Evolutionary conservation across 2,797 vertebrate species (phyloP).

Genomic region (Gymnothorax javanicus): DNA sequence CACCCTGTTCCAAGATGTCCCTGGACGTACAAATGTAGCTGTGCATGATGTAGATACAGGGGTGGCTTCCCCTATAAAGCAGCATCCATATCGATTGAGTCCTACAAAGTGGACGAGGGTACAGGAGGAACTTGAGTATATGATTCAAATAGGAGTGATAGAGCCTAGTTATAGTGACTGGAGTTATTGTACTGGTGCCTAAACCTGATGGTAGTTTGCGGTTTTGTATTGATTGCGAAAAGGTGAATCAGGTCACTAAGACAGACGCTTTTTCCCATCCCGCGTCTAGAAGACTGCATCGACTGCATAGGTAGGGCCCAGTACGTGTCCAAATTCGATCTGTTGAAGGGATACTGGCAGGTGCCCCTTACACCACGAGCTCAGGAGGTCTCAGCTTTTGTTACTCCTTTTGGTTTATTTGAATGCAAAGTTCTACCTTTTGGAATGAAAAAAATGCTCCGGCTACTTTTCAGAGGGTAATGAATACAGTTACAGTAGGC

Average conservation of each 20-base stretch:
- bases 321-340: too few species aligned
- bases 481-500: not conserved
- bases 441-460: slow-evolving; percentile 19
- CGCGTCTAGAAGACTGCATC: too few species aligned
- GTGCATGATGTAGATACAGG: slow-evolving; percentile 9
- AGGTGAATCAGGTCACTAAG: not conserved
- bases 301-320: too few species aligned
- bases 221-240: slow-evolving; percentile 11
- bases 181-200: slow-evolving; percentile 11
- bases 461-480: not conserved
- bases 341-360: too few species aligned
- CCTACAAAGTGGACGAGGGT: not conserved
- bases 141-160: not conserved
- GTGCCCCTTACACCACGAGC: not conserved
- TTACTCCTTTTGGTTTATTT: not conserved
- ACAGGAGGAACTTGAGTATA: slow-evolving; percentile 18
- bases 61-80: slow-evolving; percentile 6
- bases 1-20: not conserved
- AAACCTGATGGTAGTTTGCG: slow-evolving; percentile 6
- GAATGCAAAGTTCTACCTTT: not conserved
- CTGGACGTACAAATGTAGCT: not conserved
- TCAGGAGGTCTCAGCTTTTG: not conserved
- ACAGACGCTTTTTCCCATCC: too few species aligned
- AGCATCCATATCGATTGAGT: not conserved
- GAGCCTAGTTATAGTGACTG: slow-evolving; percentile 11